phyloP scores from a whole-genome alignment of 2,888 invertebrate species.

The Drosophila prolongata region DNA sequence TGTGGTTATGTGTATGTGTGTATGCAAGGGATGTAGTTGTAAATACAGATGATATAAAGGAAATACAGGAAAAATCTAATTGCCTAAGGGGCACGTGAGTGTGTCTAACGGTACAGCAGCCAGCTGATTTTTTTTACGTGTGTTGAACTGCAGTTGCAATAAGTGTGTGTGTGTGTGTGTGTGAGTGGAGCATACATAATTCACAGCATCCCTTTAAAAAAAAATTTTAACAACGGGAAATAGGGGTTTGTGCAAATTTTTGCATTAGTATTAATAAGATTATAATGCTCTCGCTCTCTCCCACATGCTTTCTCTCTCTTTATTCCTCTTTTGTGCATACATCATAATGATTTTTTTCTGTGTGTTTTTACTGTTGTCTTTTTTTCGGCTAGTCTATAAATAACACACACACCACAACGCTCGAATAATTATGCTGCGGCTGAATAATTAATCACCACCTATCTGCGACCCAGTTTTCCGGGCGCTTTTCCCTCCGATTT shows the following conservation, averaged over 20 bases:
- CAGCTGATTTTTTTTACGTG: conserved; percentile 28
- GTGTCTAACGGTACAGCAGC: conserved; percentile 7
- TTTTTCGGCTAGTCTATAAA: conserved; percentile 39
- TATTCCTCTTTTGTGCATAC: conserved; percentile 12
- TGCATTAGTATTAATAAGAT: conserved; percentile 46
- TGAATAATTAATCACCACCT: conserved; percentile 36
- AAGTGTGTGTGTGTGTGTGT: conserved; percentile 4
- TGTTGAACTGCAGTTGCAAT: conserved; percentile 13
- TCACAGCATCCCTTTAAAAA: conserved; percentile 16
- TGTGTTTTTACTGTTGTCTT: not conserved
- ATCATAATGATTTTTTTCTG: conserved; percentile 8
- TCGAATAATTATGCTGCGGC: conserved; percentile 40
- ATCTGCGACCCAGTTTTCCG: conserved; percentile 33
- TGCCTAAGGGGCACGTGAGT: conserved; percentile 17
- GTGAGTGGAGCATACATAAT: conserved; percentile 18
- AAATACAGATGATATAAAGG: conserved; percentile 36
- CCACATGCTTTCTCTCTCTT: conserved; percentile 1
- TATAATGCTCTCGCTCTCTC: conserved; percentile 18
- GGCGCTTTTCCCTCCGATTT: conserved; percentile 3
- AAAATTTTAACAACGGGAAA: not conserved
- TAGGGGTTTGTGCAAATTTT: conserved; percentile 21
- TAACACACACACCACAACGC: conserved; percentile 32
- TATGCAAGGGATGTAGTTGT: conserved; percentile 40
- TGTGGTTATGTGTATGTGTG: conserved; percentile 16
- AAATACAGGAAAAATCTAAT: conserved; percentile 32